Evolutionary conservation across 1,140 invertebrate species (phyloP), one percentile per base, ranked within the genome.

Genomic region (Drosophila busckii): DNA sequence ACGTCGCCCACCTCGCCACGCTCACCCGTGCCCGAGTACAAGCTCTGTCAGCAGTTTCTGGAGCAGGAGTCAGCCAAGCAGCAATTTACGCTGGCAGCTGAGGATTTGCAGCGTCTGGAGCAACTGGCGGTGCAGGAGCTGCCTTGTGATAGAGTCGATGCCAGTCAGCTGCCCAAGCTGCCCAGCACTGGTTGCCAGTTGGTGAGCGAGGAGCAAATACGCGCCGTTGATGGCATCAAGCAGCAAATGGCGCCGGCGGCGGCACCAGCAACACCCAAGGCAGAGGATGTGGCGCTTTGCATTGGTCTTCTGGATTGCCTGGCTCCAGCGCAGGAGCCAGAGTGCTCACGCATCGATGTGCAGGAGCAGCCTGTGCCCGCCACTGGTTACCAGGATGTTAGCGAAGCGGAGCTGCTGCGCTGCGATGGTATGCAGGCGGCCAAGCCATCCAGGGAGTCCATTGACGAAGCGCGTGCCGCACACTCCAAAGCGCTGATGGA

Each of bases 401-500:
- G 34, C 9, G 64, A 64, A 9, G 61, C 61, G 2, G 76, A 86
- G 32, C 44, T 86, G 2, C 55, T 42, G 32, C 60, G 46, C 5
- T 84, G 84, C 23, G 84, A 84, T 58, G 52, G 50, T 34, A 15
- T 31, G 49, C 19, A 48, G 22, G 26, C 25, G 8, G 6, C 26
- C 8, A 41, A 34, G 17, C 45, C 49, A 10, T 66, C 67, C n/a
- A 71, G 55, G 16, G 68, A 73, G 1, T 78, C 78, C 12, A 86
- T 86, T 4, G 68, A 60, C 13, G 46, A 31, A 29, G 78, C 70
- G 4, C 44, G 78, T 1, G 84, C 78, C 2, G 84, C 84, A 4
- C 78, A 86, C 54, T 85, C 84, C 0, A 86, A 71, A 59, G 84
- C 84, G 0, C 12, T 86, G 5, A 84, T 70, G 32, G 78, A 86